phyloP scores from a whole-genome alignment of 2,888 invertebrate genomes.

The Pyrgus malvae region DNA sequence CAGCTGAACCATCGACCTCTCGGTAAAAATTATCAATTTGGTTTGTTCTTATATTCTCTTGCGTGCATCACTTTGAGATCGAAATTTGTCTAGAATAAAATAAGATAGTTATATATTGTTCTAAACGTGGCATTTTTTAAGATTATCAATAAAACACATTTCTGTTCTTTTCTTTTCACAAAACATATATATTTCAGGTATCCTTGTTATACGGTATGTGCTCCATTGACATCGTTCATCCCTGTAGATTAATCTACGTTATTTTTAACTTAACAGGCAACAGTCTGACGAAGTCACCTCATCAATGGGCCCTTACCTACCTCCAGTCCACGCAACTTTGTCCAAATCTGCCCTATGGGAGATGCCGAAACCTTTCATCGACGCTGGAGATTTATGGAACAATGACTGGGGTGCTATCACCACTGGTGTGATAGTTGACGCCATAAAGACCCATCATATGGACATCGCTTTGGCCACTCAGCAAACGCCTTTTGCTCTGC shows the following conservation, averaged over 20 bases:
- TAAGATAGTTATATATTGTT: too few species aligned
- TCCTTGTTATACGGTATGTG: too few species aligned
- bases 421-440: constrained; percentile 85
- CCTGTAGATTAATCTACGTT: too few species aligned
- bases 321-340: constrained; percentile 43
- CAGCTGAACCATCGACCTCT: constrained; percentile 44
- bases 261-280: neutral
- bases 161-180: too few species aligned
- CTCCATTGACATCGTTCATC: too few species aligned
- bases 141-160: too few species aligned
- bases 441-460: constrained; percentile 87
- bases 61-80: too few species aligned
- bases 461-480: constrained; percentile 83
- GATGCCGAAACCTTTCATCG: constrained; percentile 39
- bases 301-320: constrained; percentile 59
- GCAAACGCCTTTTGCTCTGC: constrained; percentile 86
- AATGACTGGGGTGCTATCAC: constrained; percentile 47
- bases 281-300: constrained; percentile 62
- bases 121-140: too few species aligned
- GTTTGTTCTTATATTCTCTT: too few species aligned
- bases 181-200: too few species aligned
- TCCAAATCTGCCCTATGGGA: constrained; percentile 47
- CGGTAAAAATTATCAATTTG: neutral
- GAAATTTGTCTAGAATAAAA: too few species aligned
- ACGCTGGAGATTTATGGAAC: constrained; percentile 42